Conservation (phyloP, 2,797 vertebrate genomes). For the Netta rufina region DNA sequence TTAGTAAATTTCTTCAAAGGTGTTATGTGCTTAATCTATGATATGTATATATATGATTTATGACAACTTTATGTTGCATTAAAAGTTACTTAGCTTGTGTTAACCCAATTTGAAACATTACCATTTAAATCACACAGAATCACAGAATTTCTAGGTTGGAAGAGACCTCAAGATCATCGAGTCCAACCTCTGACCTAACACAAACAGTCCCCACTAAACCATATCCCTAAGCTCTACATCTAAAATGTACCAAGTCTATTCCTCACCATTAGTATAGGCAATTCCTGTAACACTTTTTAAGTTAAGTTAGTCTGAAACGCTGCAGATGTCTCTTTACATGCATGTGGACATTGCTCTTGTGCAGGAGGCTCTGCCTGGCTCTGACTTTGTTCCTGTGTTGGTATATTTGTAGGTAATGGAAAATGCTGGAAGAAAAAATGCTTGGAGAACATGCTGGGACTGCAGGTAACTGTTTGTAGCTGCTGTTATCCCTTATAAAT, state of each 20-base stretch:
- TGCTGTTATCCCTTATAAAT: not conserved
- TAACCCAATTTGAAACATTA: not conserved
- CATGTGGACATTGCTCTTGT: not conserved
- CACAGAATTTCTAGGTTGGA: too few relatives aligned
- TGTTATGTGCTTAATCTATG: not conserved
- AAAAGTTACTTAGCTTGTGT: not conserved
- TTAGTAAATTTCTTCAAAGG: not conserved
- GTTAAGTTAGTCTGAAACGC: not conserved
- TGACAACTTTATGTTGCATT: not conserved
- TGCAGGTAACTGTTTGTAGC: not conserved
- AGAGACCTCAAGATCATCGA: too few relatives aligned
- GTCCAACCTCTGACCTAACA: too few relatives aligned
- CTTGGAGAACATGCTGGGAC: not conserved
- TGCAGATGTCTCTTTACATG: not conserved
- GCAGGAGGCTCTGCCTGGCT: not conserved
- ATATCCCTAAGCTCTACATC: too few relatives aligned
- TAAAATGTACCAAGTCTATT: not conserved
- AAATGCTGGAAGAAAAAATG: not conserved
- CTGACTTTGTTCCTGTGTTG: not conserved
- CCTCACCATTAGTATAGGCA: not conserved
- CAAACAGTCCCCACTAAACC: too few relatives aligned
- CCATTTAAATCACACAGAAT: not conserved
- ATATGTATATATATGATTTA: not conserved
- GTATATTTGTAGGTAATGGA: not conserved
- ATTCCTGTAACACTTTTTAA: not conserved